A percentile compares a stretch with the other conserved stretches of the same genome.
These are phyloP conservation scores for Antheraea yamamai DNA, from an alignment of 2,888 invertebrate genomes.

Conservation along the genomic window DNA sequence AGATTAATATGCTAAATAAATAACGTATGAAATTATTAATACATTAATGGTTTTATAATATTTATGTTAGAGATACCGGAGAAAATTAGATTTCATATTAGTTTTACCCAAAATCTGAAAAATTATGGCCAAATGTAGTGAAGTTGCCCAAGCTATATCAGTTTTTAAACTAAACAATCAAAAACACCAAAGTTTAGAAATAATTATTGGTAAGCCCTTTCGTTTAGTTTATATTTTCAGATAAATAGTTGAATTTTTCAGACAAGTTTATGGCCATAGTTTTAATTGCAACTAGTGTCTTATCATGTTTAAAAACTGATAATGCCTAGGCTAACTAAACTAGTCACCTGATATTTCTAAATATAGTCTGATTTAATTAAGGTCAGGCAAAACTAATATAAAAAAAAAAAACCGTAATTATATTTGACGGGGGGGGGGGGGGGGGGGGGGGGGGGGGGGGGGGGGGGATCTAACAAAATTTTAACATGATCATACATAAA, in stretches of 20 bases:
- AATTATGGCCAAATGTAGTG: neutral
- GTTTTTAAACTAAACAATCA: neutral
- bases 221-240: neutral
- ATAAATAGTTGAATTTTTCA: no score
- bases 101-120: neutral
- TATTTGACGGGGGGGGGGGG: conserved; percentile 56
- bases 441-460: no score
- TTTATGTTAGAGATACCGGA: neutral
- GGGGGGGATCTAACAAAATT: conserved; percentile 55
- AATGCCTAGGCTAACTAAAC: neutral
- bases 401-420: conserved; percentile 37
- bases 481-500: conserved; percentile 31
- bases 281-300: no score
- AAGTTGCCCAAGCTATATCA: neutral
- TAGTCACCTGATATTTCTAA: neutral
- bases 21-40: conserved; percentile 51
- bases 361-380: conserved; percentile 28
- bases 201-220: neutral
- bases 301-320: neutral
- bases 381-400: conserved; percentile 55
- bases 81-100: neutral
- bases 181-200: neutral
- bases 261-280: no score
- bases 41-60: conserved; percentile 51
- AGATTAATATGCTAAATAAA: conserved; percentile 61